Base-by-base conservation (phyloP, 2,797 vertebrate genomes). In the Jordanella pulchra region DNA sequence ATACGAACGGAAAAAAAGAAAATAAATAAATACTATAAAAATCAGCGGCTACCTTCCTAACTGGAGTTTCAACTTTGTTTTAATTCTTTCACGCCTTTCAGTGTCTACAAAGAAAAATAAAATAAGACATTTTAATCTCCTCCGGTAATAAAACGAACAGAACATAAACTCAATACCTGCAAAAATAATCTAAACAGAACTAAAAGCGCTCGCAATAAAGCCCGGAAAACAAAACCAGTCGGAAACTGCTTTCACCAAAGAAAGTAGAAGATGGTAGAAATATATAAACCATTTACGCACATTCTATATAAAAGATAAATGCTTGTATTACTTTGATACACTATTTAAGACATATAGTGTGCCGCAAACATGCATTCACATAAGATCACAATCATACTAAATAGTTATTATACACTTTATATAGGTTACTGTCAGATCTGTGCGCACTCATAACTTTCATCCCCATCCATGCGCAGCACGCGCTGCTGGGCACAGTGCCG, bases 401-500 rank as follows among this genome's bases (percentile, higher is more conserved):
- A 54, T 15, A 15, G 0, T 67, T 5, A 60, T 53, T 18, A n/a
- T 25, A 44, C 0, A 21, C 50, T 42, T 69, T 67, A 73, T 30
- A 32, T 7, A 39, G 35, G 35, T 39, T 39, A 2, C 23, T 53
- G 6, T 10, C 45, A 58, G 53, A 11, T 71, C 32, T 27, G 69
- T 15, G 75, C 58, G 66, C 48, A 35, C 45, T 6, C 35, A 3
- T 27, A 89, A 89, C 87, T 90, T 90, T 84, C 48, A 42, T 67
- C 54, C 66, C 50, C 39, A 60, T 76, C 30, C 54, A 15, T 11
- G 67, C 69, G 67, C 64, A 17, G 32, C 21, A 48, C 21, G 75
- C 65, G 28, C 7, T 67, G 28, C 32, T n/a, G 11, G 42, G 14
- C 18, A 3, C 66, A 50, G 35, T 13, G 27, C 11, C n/a, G 28